These are phyloP conservation scores for Drosophila sordidula DNA, from an alignment of 2,888 invertebrate species.

Conservation along the genomic window DNA sequence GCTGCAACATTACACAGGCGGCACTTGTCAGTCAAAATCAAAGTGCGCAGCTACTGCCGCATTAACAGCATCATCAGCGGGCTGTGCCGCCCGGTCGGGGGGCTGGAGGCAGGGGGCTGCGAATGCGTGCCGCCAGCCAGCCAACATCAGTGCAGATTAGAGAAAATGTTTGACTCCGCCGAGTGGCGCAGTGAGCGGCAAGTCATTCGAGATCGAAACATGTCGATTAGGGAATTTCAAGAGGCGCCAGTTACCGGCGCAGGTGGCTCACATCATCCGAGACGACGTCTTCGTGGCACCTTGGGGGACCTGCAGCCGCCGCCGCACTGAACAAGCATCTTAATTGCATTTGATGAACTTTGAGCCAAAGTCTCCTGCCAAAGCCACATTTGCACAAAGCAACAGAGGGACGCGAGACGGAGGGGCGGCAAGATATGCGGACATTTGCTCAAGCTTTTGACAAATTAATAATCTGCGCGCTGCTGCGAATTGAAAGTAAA, in stretches of 20 bases:
- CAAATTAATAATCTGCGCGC: conserved; percentile 45
- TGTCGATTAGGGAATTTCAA: conserved; percentile 83
- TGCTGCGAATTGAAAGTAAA: conserved; percentile 9
- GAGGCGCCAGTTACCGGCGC: conserved; percentile 80
- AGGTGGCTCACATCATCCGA: conserved; percentile 74
- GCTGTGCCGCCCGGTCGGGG: conserved; percentile 6
- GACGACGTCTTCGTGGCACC: conserved; percentile 58
- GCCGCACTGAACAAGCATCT: conserved; percentile 80
- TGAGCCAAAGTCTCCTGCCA: conserved; percentile 71
- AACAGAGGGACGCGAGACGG: not conserved
- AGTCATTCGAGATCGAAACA: conserved; percentile 82
- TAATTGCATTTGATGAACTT: conserved; percentile 84
- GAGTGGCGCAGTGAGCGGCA: conserved; percentile 55
- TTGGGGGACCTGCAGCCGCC: conserved; percentile 63
- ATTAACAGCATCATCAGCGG: conserved; percentile 65
- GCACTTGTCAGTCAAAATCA: conserved; percentile 84
- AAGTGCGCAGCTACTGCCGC: conserved; percentile 74
- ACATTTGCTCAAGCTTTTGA: conserved; percentile 22
- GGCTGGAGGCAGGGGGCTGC: conserved; percentile 22
- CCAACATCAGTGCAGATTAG: conserved; percentile 76
- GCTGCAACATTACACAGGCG: conserved; percentile 69
- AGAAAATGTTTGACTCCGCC: conserved; percentile 75
- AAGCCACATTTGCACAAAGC: conserved; percentile 54
- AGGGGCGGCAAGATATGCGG: conserved; percentile 10
- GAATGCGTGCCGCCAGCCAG: conserved; percentile 69